Base-by-base conservation (phyloP, 2,888 invertebrate species). In the Hirtodrosophila duncani region DNA sequence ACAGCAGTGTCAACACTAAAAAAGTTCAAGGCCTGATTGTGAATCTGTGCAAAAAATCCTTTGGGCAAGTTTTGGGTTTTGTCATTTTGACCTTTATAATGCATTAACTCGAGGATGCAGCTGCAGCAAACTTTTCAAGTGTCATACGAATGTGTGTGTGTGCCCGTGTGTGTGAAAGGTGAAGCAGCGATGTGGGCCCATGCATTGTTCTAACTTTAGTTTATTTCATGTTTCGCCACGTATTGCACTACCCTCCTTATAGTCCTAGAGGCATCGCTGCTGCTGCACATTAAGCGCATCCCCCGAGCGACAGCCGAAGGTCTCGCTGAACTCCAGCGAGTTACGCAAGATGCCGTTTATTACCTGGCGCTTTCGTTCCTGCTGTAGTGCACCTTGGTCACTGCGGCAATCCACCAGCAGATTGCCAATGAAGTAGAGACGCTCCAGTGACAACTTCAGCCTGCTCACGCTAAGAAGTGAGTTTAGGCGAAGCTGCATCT, bases 291-390 rank as follows among this genome's bases (percentile, higher is more conserved):
- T 82, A 13, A 85, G 52, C 6, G 52, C 29, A 43, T 83, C 81
- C 2, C 70, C 64, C 0, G 29, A 38, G 8, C 74, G 75, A 33
- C 85, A 85, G 6, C 59, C 63, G 42, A 86, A 85, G 2, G 79
- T 64, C 45, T 81, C 79, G n/a, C 68, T 69, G 34, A 85, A 85
- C 23, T 72, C 81, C 16, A 53, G 58, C 17, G 78, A 68, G 53
- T 86, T 83, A 34, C 80, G 77, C 33, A 86, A 56, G 34, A 80
- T 63, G n/a, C 55, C 63, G 38, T 85, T 79, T 13, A 81, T 57
- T 26, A 84, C 46, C 13, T 74, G 65, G 1, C 79, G 67, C 38
- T 58, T 71, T 0, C 34, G 52, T 7, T 63, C 66, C 61, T 69
- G 65, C 18, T 69, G 62, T 13, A 49, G 39, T 9, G 34, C 42